These are phyloP conservation scores for Spheniscus mendiculus DNA, from an alignment of 2,113 vertebrate genomes.

Conservation along the genomic window DNA sequence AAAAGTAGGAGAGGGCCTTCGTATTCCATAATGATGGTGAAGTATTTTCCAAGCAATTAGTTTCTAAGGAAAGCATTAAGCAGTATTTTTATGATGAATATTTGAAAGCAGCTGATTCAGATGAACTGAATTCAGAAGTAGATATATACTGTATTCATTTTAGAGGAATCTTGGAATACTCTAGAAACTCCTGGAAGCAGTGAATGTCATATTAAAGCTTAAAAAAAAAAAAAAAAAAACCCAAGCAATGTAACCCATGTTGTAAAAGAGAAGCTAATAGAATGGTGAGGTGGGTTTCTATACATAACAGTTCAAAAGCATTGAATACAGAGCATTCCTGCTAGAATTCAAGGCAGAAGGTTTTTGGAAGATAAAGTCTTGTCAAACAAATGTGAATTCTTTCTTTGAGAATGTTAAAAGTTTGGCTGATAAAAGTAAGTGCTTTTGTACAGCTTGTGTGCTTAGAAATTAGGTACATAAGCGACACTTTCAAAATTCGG, in stretches of 20 bases:
- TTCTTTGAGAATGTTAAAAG: constrained; percentile 20
- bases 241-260: neutral
- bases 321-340: neutral
- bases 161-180: neutral
- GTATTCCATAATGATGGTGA: neutral
- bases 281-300: constrained; percentile 12
- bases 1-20: neutral
- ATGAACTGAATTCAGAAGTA: neutral
- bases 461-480: neutral
- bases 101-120: constrained; percentile 31
- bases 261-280: neutral
- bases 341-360: neutral
- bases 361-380: constrained; percentile 16
- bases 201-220: neutral
- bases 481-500: neutral
- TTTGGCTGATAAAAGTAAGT: constrained; percentile 29
- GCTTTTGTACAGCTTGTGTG: neutral
- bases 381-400: constrained; percentile 28
- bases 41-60: constrained; percentile 47
- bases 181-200: neutral
- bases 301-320: constrained; percentile 24
- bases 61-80: constrained; percentile 27
- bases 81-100: neutral
- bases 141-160: neutral
- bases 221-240: neutral